These are phyloP conservation scores for Perca fluviatilis DNA, from an alignment of 2,113 vertebrate species.

Conservation along the genomic window DNA sequence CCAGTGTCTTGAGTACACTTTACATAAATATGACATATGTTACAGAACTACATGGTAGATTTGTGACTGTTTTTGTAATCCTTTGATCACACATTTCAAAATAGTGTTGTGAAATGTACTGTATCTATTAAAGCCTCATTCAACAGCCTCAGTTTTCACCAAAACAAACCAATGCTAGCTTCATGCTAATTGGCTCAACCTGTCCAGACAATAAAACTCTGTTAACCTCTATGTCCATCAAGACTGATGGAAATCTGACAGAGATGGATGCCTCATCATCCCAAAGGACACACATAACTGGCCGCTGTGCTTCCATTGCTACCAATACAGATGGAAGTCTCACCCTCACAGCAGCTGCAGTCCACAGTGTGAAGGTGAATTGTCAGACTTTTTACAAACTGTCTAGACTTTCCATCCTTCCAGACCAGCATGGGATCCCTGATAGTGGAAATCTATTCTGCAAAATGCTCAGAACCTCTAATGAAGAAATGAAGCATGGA, in stretches of 20 bases:
- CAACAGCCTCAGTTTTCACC: neutral
- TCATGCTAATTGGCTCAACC: conserved; percentile 3
- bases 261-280: neutral
- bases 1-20: neutral
- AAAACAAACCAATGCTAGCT: neutral
- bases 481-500: conserved; percentile 76
- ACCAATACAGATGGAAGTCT: conserved; percentile 24
- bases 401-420: conserved; percentile 65
- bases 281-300: neutral
- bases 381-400: conserved; percentile 41
- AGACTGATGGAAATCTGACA: neutral
- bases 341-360: conserved; percentile 19
- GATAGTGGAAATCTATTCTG: conserved; percentile 66
- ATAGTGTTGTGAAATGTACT: neutral
- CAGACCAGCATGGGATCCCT: conserved; percentile 57
- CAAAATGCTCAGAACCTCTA: conserved; percentile 61
- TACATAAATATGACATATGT: no score
- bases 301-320: neutral
- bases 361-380: conserved; percentile 65
- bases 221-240: conserved; percentile 22
- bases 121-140: neutral
- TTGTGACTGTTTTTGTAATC: neutral
- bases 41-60: neutral
- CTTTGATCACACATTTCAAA: neutral
- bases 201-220: neutral